These are phyloP conservation scores for Agriopis aurantiaria DNA, from an alignment of 2,888 invertebrate genomes.

Conservation along the genomic window DNA sequence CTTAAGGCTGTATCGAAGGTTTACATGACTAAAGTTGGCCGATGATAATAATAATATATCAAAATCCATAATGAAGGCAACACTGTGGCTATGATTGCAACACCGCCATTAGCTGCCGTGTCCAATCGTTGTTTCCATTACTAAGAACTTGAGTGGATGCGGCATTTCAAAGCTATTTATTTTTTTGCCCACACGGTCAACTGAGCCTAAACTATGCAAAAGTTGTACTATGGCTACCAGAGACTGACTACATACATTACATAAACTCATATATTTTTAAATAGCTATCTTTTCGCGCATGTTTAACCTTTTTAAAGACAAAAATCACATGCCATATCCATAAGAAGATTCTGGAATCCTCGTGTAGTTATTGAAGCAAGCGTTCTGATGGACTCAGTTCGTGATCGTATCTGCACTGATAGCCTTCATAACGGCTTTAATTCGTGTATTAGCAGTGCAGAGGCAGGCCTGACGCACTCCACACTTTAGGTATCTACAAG, in stretches of 20 bases:
- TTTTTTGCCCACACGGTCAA: too few species aligned
- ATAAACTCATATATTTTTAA: too few species aligned
- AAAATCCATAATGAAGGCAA: constrained; percentile 14
- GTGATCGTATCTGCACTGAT: constrained; percentile 23
- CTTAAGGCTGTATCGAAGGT: too few species aligned
- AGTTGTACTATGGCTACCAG: too few species aligned
- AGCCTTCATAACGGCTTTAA: constrained; percentile 14
- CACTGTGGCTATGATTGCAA: constrained; percentile 10
- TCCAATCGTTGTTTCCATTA: constrained; percentile 1
- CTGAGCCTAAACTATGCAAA: too few species aligned
- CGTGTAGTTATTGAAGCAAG: constrained; percentile 16
- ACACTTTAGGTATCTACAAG: too few species aligned
- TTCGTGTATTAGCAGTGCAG: background rate
- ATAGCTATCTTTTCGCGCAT: too few species aligned
- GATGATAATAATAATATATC: constrained; percentile 2
- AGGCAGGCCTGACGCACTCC: background rate
- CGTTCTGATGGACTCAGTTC: constrained; percentile 24
- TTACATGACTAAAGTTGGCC: background rate
- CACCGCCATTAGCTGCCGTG: constrained; percentile 17
- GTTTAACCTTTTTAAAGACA: too few species aligned
- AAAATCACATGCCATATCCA: constrained; percentile 4
- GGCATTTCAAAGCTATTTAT: background rate
- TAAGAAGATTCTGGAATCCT: background rate
- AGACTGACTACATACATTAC: too few species aligned
- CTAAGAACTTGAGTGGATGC: background rate